These are phyloP conservation scores for Battus philenor DNA, from an alignment of 1,140 invertebrate genomes.

Conservation along the genomic window DNA sequence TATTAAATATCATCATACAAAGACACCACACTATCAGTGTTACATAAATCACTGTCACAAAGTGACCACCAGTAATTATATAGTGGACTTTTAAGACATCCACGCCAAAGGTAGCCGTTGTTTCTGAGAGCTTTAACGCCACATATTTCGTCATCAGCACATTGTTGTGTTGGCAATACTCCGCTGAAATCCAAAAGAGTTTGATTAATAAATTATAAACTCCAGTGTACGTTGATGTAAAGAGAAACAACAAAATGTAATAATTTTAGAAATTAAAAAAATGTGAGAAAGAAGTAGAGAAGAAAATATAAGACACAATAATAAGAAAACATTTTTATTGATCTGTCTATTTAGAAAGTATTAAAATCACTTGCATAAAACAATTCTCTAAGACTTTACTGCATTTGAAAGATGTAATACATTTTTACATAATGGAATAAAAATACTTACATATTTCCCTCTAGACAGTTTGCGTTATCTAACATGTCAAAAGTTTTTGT, in stretches of 20 bases:
- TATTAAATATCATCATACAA: slow-evolving; percentile 30
- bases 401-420: too few relatives aligned
- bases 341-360: too few relatives aligned
- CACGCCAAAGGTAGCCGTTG: slow-evolving; percentile 50
- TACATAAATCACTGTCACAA: slow-evolving; percentile 48
- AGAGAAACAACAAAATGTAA: too few relatives aligned
- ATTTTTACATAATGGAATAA: too few relatives aligned
- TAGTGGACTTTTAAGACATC: slow-evolving; percentile 39
- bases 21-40: slow-evolving; percentile 35
- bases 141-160: slow-evolving; percentile 44
- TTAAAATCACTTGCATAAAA: too few relatives aligned
- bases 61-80: slow-evolving; percentile 55
- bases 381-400: too few relatives aligned
- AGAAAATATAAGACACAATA: too few relatives aligned
- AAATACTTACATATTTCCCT: slow-evolving; percentile 48
- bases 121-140: slow-evolving; percentile 41
- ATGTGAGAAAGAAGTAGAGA: too few relatives aligned
- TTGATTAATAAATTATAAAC: too few relatives aligned
- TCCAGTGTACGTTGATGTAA: too few relatives aligned
- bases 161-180: slow-evolving; percentile 34
- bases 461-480: slow-evolving; percentile 39
- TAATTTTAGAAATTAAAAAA: too few relatives aligned
- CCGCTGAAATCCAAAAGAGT: slow-evolving; percentile 27
- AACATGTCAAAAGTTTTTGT: slow-evolving; percentile 24
- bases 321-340: too few relatives aligned